Evolutionary conservation across 2,113 vertebrate species (phyloP).

Genomic region (Phrynosoma platyrhinos): DNA sequence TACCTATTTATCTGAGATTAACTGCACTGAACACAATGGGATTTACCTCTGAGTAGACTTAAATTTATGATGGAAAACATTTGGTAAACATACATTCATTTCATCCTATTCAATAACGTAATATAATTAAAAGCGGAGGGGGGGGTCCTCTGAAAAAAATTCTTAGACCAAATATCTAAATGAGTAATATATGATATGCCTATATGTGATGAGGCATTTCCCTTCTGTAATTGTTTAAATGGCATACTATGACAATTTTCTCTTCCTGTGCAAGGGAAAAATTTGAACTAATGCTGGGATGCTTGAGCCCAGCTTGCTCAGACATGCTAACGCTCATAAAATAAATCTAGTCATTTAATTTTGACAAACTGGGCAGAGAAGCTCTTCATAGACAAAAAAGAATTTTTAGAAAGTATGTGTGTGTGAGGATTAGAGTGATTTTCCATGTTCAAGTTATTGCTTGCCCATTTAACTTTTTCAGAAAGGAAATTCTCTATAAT

Average conservation of each 20-base stretch:
- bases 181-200: background rate
- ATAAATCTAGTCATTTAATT: constrained; percentile 32
- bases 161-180: constrained; percentile 34
- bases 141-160: constrained; percentile 32
- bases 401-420: constrained; percentile 34
- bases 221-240: constrained; percentile 55
- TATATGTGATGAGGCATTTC: constrained; percentile 4
- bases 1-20: background rate
- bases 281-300: constrained; percentile 43
- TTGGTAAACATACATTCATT: constrained; percentile 4
- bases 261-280: constrained; percentile 35
- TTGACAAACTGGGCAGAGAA: constrained; percentile 54
- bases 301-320: constrained; percentile 45
- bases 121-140: constrained; percentile 38
- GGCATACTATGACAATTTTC: constrained; percentile 36
- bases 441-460: constrained; percentile 49
- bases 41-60: background rate
- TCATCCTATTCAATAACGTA: constrained; percentile 49
- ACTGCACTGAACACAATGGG: background rate
- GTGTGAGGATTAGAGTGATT: constrained; percentile 50
- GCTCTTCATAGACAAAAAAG: constrained; percentile 31
- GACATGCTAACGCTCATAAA: constrained; percentile 51
- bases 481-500: background rate
- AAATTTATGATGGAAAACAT: background rate
- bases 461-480: constrained; percentile 7